Evolutionary conservation across 1,140 invertebrate species (phyloP), one percentile per base, ranked within the genome.

Genomic region (Cydia fagiglandana): DNA sequence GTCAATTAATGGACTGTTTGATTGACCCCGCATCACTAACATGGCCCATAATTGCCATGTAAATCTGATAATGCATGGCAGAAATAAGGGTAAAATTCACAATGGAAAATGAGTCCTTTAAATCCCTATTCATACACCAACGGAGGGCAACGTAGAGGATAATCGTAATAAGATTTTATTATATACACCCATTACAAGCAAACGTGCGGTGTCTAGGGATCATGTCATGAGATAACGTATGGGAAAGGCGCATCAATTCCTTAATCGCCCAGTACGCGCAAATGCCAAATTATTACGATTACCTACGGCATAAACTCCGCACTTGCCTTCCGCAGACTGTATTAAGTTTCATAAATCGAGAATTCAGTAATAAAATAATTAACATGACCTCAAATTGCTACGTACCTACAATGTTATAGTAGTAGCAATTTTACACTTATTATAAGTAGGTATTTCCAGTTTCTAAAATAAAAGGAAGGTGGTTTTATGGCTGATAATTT

Each of bases 401-500:
- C 83, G 83, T 86, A 79, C 78, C 45, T 74, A 61, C 64, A 75
- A 70, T 70, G 66, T 70, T 70, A 70, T 70, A 70, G 66, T 70
- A 77, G 78, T 78, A 84, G 79, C 78, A 73, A 82, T 84, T 83
- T 83, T 83, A 82, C 81, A 81, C 78, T 78, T 76, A 79, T 81
- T 81, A 81, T 79, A 74, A 78, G 66, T 82, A 82, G 80, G 79
- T 76, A 81, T 81, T 85, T 80, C 80, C 77, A 80, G 81, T 81
- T 77, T 87, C 83, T 85, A 81, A 77, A 86, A 88, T 87, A 88
- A 88, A 86, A 88, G 81, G 83, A 83, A 82, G 79, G 76, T 75
- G 77, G 81, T 84, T 89, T 91, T 91, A 91, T 91, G 83, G 85
- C 83, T 87, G 87, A 90, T 91, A 90, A 91, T 91, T 88, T 90